Evolutionary conservation across 1,140 invertebrate genomes (phyloP), one percentile per base, ranked within the genome.

Genomic region (Daktulosphaira vitifoliae): DNA sequence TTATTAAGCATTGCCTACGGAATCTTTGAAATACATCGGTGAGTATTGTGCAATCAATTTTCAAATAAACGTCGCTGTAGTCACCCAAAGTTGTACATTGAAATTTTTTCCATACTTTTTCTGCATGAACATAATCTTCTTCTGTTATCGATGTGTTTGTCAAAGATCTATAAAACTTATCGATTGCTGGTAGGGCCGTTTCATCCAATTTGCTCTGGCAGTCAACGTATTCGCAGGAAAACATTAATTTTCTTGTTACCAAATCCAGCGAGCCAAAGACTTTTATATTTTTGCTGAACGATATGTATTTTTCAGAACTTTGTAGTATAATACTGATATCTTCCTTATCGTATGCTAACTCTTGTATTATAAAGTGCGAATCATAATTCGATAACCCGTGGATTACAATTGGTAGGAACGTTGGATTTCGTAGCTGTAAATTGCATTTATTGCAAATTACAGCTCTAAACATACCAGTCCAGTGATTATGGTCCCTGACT

Each of bases 1-100:
- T 25, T 18, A 5, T 37, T 0, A 68, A 74, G 23, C 74, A 72
- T 0, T 83, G 71, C 25, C 81, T 82, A 0, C 67, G 22, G 18
- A 66, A 68, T 49, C 52, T 62, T 48, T 76, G 73, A 71, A 76
- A 74, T n/a, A 75, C 68, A 68, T 75, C 76, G 18, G 70, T 68
- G 42, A 76, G 48, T 7, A 33, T 15, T 16, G 13, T 11, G 16
- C 44, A 13, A 15, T 56, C 37, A 3, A 56, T 16, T 42, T 25
- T 22, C 3, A 56, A 23, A 42, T 56, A 56, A 13, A 39, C 11
- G 9, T 56, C 53, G 0, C n/a, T 18, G 11, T 56, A 56, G 15
- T 56, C 53, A 0, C 53, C 37, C 0, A 56, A 22, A 4, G 11
- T 42, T 42, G 38, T 56, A 18, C 37, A 56, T 8, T 42, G 7